Evolutionary conservation across 92 coral and sea anemone species (phyloP).

Genomic region (Phymanthus crucifer): DNA sequence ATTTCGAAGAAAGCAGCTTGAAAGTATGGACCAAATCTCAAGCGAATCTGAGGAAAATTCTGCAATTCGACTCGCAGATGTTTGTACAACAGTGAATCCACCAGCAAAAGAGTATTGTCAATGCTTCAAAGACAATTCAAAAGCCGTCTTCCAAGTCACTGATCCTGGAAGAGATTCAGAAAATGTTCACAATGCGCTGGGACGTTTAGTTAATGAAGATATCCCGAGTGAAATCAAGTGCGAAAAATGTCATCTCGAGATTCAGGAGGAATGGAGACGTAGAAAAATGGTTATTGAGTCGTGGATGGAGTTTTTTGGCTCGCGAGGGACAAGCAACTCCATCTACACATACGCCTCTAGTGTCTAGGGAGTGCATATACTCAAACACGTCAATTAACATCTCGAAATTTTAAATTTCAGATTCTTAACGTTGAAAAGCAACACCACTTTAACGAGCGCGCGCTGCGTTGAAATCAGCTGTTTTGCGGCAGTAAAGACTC

Average conservation of each 20-base stretch:
- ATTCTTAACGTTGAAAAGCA: neutral
- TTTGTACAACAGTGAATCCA: neutral
- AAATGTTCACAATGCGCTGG: slow-evolving; percentile 12
- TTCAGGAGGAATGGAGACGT: slow-evolving; percentile 35
- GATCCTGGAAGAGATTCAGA: neutral
- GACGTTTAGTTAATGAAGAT: slow-evolving; percentile 1
- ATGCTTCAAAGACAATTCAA: slow-evolving; percentile 6
- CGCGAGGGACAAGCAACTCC: slow-evolving; percentile 5
- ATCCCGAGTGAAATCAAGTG: slow-evolving; percentile 11
- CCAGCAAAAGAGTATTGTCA: slow-evolving; percentile 9
- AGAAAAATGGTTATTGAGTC: slow-evolving; percentile 50
- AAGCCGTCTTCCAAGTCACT: neutral
- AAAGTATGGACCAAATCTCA: neutral
- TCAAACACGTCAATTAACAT: neutral
- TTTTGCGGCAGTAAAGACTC: no score
- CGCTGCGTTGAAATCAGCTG: no score
- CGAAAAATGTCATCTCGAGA: slow-evolving; percentile 15
- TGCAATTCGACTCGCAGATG: neutral
- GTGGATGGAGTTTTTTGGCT: slow-evolving; percentile 76
- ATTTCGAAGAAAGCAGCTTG: neutral
- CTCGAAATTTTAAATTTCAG: neutral
- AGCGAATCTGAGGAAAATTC: neutral
- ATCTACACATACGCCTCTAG: slow-evolving; percentile 4
- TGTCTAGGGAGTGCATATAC: neutral
- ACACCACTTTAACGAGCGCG: neutral